Evolutionary conservation across 2,797 vertebrate species (phyloP).

Genomic region (Aerospiza tachiro): DNA sequence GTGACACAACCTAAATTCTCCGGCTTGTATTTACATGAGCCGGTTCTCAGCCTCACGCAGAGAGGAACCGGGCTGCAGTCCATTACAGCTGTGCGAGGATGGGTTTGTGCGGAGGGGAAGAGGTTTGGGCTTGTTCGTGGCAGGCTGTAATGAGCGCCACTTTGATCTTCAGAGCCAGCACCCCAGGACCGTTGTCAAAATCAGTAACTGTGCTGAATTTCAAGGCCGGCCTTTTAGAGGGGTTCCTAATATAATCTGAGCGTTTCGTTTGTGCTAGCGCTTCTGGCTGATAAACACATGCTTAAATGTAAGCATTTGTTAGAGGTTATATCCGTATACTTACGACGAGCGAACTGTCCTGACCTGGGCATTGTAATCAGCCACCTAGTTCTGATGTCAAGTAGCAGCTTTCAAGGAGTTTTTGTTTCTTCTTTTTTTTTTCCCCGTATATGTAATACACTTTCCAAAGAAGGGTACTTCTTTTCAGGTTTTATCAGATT

Average conservation of each 20-base stretch:
- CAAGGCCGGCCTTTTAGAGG: not conserved
- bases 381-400: not conserved
- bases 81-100: not conserved
- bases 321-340: fast-evolving
- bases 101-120: not conserved
- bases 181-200: not conserved
- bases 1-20: constrained; percentile 71
- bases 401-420: not conserved
- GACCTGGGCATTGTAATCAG: not conserved
- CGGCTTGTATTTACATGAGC: constrained; percentile 17
- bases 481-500: not conserved
- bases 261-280: not conserved
- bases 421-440: no score
- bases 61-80: not conserved
- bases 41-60: not conserved
- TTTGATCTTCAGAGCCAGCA: not conserved
- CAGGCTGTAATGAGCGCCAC: fast-evolving
- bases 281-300: not conserved
- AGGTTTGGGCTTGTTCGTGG: not conserved
- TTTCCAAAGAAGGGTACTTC: not conserved
- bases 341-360: fast-evolving
- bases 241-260: not conserved
- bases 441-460: not conserved
- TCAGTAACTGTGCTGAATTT: not conserved
- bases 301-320: not conserved